Evolutionary conservation across 2,113 vertebrate species (phyloP).

Genomic region (Carassius auratus): DNA sequence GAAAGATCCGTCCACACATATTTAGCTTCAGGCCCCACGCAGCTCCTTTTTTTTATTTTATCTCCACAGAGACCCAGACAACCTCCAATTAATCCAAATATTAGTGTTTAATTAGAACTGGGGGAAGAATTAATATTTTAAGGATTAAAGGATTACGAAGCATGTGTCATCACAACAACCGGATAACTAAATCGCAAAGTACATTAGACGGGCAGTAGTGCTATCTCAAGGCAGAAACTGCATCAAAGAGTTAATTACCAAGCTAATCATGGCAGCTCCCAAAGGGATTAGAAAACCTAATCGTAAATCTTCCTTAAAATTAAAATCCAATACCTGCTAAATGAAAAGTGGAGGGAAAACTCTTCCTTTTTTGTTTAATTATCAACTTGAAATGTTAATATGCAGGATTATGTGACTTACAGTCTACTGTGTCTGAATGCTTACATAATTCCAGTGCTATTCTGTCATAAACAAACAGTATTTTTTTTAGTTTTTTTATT

Average conservation of each 20-base stretch:
- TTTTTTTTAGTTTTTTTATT: slow-evolving; percentile 13
- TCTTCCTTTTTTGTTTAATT: slow-evolving; percentile 38
- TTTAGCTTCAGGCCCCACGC: slow-evolving; percentile 11
- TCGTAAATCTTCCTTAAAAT: slow-evolving; percentile 52
- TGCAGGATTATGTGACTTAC: not conserved
- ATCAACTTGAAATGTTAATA: slow-evolving; percentile 40
- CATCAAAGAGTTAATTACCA: slow-evolving; percentile 63
- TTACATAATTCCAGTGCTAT: not conserved
- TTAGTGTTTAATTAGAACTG: slow-evolving; percentile 61
- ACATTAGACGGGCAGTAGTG: slow-evolving; percentile 37
- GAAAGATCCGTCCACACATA: not conserved
- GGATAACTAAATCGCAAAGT: slow-evolving; percentile 52
- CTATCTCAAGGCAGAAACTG: slow-evolving; percentile 48
- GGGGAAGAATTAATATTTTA: slow-evolving; percentile 54
- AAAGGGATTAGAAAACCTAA: slow-evolving; percentile 57
- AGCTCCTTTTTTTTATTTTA: slow-evolving; percentile 4
- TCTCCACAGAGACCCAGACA: slow-evolving; percentile 16
- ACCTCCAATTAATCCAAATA: slow-evolving; percentile 58
- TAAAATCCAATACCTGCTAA: slow-evolving; percentile 56
- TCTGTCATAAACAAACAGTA: not conserved
- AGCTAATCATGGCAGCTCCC: slow-evolving; percentile 57
- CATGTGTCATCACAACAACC: slow-evolving; percentile 56
- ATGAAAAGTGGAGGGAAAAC: slow-evolving; percentile 44
- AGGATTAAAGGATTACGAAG: slow-evolving; percentile 61
- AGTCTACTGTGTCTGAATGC: not conserved